Evolutionary conservation across 2,113 vertebrate genomes (phyloP).

Genomic region (Microcebus ravelobensis): DNA sequence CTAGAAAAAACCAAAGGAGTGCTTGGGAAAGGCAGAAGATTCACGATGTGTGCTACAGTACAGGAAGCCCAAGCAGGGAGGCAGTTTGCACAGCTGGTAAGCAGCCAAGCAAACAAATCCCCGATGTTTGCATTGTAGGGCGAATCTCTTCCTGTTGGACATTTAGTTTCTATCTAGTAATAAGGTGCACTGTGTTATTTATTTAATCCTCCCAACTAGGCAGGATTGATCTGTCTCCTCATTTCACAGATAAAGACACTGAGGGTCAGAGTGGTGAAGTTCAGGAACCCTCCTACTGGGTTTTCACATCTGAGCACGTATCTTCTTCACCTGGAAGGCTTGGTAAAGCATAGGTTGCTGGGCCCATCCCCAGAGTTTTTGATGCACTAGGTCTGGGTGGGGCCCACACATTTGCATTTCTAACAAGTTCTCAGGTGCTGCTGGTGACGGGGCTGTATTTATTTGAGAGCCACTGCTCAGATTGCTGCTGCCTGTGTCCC

Average conservation of each 20-base stretch:
- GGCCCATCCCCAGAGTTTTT: not conserved
- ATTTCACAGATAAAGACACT: not conserved
- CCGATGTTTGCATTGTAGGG: too few species aligned
- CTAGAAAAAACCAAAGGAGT: not conserved
- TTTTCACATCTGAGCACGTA: not conserved
- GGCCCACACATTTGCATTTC: not conserved
- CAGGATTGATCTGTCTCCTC: not conserved
- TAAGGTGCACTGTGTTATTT: not conserved
- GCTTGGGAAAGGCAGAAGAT: not conserved
- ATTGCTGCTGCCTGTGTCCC: rapidly evolving
- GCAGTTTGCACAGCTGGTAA: not conserved
- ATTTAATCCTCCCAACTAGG: not conserved
- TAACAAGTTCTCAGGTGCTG: not conserved
- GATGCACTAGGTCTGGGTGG: not conserved
- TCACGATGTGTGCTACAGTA: rapidly evolving
- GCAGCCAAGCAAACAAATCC: not conserved
- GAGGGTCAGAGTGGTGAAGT: not conserved
- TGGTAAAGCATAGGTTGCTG: not conserved
- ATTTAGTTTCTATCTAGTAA: not conserved
- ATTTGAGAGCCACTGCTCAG: not conserved
- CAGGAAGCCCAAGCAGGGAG: not conserved
- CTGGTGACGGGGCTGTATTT: rapidly evolving
- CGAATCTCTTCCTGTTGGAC: not conserved
- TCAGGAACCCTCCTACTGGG: not conserved
- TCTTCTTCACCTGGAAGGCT: not conserved